Evolutionary conservation across 2,113 vertebrate species (phyloP).

Genomic region (Austrofundulus limnaeus): DNA sequence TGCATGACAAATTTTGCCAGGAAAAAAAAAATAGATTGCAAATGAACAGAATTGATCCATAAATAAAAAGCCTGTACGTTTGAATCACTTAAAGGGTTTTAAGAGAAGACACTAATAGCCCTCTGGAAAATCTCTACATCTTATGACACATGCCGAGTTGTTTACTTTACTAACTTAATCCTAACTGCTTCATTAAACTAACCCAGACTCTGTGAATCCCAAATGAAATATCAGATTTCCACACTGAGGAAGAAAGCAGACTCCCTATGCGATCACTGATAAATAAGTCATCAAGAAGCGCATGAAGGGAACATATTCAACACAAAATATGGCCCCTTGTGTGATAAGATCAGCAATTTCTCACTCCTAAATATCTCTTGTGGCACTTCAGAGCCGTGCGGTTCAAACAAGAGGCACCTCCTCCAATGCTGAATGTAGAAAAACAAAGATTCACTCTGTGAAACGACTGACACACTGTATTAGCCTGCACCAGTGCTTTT

Average conservation of each 20-base stretch:
- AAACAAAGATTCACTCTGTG: conserved; percentile 62
- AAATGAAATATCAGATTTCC: conserved; percentile 38
- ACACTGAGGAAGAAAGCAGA: conserved; percentile 25
- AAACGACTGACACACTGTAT: conserved; percentile 57
- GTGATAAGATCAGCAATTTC: conserved; percentile 23
- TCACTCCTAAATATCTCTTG: conserved; percentile 25
- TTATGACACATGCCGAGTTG: conserved; percentile 35
- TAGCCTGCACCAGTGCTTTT: conserved; percentile 44
- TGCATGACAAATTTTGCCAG: conserved; percentile 18
- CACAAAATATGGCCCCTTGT: conserved; percentile 8
- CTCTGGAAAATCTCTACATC: conserved; percentile 1
- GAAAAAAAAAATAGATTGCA: conserved; percentile 12
- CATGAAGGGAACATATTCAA: conserved; percentile 17
- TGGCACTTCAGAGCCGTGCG: conserved; percentile 16
- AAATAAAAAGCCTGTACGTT: background rate
- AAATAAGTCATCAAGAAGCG: conserved; percentile 41
- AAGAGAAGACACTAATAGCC: conserved; percentile 7
- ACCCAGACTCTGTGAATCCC: conserved; percentile 32
- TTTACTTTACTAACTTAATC: conserved; percentile 46
- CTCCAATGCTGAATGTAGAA: conserved; percentile 48
- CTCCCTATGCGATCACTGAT: conserved; percentile 17
- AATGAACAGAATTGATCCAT: background rate
- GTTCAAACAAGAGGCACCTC: conserved; percentile 43
- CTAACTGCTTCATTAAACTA: conserved; percentile 47
- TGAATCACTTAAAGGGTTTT: conserved; percentile 1